Percentiles rank a stretch among this genome's conserved stretches.
phyloP scores from a whole-genome alignment of 1,140 invertebrate genomes.

The Campodea augens region DNA sequence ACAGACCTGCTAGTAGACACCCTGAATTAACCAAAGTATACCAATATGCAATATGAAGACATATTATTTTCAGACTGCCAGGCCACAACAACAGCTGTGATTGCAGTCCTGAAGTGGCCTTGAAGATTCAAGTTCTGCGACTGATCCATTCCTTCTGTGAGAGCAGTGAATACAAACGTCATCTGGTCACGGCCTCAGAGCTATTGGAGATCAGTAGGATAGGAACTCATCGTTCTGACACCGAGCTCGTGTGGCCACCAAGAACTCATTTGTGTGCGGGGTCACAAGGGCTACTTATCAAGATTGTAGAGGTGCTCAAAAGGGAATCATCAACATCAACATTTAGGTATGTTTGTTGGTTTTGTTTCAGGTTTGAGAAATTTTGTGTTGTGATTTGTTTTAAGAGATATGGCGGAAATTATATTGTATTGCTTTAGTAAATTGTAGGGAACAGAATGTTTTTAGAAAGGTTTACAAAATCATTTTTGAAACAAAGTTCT shows the following conservation, averaged over 20 bases:
- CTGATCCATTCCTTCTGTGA: constrained; percentile 30
- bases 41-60: constrained; percentile 14
- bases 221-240: no score
- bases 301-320: constrained; percentile 17
- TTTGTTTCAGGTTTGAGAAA: no score
- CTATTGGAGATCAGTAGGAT: constrained; percentile 9
- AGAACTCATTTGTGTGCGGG: no score
- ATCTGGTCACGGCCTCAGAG: constrained; percentile 10
- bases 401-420: no score
- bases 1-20: no score
- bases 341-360: constrained; percentile 18
- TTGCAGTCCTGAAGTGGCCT: constrained; percentile 28
- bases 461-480: no score
- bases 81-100: constrained; percentile 27
- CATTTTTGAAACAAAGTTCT: no score
- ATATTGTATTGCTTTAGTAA: no score
- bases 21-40: no score
- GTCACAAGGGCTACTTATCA: neutral
- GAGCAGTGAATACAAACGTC: constrained; percentile 20
- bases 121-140: constrained; percentile 29
- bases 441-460: no score
- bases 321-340: constrained; percentile 26
- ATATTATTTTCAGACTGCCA: constrained; percentile 19
- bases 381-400: no score
- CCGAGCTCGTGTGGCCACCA: no score